These are phyloP conservation scores for Erynnis tages DNA, from an alignment of 2,888 invertebrate species.

Conservation along the genomic window DNA sequence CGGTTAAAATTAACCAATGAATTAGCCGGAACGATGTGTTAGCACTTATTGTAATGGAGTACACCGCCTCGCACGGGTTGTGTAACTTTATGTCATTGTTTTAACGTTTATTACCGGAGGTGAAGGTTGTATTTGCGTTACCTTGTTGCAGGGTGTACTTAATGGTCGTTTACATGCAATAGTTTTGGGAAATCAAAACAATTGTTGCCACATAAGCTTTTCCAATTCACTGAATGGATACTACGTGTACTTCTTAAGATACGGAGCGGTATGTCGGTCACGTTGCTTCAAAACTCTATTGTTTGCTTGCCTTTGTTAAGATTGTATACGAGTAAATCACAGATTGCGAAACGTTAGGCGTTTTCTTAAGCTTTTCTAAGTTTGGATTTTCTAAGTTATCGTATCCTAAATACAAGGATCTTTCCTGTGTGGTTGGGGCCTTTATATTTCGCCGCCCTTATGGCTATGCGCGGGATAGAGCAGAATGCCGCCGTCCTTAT, in stretches of 20 bases:
- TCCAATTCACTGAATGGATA: constrained; percentile 22
- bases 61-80: constrained; percentile 3
- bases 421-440: too few relatives aligned
- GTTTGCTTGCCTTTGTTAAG: constrained; percentile 9
- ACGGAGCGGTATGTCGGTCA: constrained; percentile 6
- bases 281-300: constrained; percentile 18
- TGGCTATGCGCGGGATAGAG: too few relatives aligned
- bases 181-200: constrained; percentile 38
- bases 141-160: not conserved
- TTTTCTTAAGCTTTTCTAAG: not conserved
- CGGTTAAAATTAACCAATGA: constrained; percentile 36
- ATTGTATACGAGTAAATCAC: not conserved
- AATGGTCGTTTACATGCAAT: constrained; percentile 8
- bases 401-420: too few relatives aligned
- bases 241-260: constrained; percentile 27
- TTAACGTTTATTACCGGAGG: not conserved
- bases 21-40: constrained; percentile 35
- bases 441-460: too few relatives aligned
- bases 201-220: constrained; percentile 27
- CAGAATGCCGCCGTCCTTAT: too few relatives aligned
- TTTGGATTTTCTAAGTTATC: not conserved
- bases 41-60: constrained; percentile 25
- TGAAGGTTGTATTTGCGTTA: not conserved
- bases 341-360: not conserved
- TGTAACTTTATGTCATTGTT: not conserved